Evolutionary conservation across 2,797 vertebrate genomes (phyloP), one percentile per base, ranked within the genome.

Genomic region (Nothura maculosa): DNA sequence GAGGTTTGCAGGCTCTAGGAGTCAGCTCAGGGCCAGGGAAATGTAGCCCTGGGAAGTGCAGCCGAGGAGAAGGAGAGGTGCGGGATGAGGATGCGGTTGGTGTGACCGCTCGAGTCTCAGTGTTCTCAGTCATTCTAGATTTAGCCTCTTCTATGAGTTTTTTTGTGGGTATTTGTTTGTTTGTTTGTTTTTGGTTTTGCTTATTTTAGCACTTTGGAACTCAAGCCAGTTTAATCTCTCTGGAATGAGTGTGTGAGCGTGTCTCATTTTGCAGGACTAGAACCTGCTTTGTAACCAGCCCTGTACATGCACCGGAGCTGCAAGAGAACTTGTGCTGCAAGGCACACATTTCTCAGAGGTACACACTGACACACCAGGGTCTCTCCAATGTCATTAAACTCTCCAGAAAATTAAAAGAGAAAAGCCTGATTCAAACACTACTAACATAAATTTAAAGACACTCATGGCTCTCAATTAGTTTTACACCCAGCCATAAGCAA

Each of bases 21-120:
- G 36, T 34, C 19, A 73, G 25, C 43, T 34, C 30, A 32, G 62
- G 62, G 67, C 54, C 40, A 85, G 61, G 83, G 69, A 78, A 7
- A 2, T 20, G 28, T 19, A 3, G 1, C 66, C 21, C 24, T 21
- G 75, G 89, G 87, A 67, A 85, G 82, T 8, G 50, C 54, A 85
- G 85, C 89, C 75, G 81, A 55, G 89, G 81, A 78, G 12, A 57
- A 85, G 50, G 45, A 16, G 2, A 12, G 42, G 83, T 45, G 47
- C 57, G 6, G 30, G 73, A 78, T 0, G 1, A 83, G 87, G 89
- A 92, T 92, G 84, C 92, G 91, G 84, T 92, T 92, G 90, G 66
- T 48, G 74, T 87, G 87, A 92, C 78, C 76, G n/a, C 63, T 24
- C 64, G 7, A 40, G 48, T 4, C 79, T 87, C 91, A 75, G 74